These are phyloP conservation scores for Drosophila kanapiae DNA, from an alignment of 1,140 invertebrate genomes.

Conservation along the genomic window DNA sequence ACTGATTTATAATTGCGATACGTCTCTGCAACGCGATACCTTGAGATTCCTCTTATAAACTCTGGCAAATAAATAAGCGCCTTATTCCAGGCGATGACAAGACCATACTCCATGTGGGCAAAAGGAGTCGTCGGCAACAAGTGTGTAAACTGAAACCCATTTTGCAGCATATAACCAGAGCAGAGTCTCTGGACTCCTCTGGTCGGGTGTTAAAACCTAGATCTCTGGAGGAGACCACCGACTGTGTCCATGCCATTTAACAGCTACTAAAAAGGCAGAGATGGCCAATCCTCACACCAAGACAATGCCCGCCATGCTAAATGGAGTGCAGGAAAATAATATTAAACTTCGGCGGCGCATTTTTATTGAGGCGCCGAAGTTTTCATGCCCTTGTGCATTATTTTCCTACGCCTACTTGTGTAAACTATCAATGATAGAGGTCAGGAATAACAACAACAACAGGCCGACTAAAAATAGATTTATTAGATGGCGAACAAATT, in stretches of 20 bases:
- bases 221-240: conserved; percentile 60
- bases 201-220: conserved; percentile 77
- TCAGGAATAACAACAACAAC: conserved; percentile 59
- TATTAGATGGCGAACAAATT: conserved; percentile 30
- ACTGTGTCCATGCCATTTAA: conserved; percentile 73
- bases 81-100: conserved; percentile 75
- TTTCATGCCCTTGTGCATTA: conserved; percentile 60
- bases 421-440: conserved; percentile 60
- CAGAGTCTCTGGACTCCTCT: conserved; percentile 29
- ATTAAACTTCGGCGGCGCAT: conserved; percentile 38
- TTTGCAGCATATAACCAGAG: conserved; percentile 38
- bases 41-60: conserved; percentile 36
- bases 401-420: conserved; percentile 35
- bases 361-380: conserved; percentile 60
- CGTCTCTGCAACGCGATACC: conserved; percentile 57
- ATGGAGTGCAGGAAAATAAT: conserved; percentile 49
- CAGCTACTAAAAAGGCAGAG: conserved; percentile 75
- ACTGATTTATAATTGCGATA: conserved; percentile 81
- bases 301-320: conserved; percentile 39
- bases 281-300: conserved; percentile 55
- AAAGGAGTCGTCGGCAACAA: conserved; percentile 60
- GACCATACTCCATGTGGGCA: conserved; percentile 52
- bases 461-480: conserved; percentile 25
- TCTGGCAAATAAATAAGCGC: conserved; percentile 78
- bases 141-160: conserved; percentile 80